Evolutionary conservation across 2,888 invertebrate species (phyloP).

Genomic region (Auanema freiburgensis): DNA sequence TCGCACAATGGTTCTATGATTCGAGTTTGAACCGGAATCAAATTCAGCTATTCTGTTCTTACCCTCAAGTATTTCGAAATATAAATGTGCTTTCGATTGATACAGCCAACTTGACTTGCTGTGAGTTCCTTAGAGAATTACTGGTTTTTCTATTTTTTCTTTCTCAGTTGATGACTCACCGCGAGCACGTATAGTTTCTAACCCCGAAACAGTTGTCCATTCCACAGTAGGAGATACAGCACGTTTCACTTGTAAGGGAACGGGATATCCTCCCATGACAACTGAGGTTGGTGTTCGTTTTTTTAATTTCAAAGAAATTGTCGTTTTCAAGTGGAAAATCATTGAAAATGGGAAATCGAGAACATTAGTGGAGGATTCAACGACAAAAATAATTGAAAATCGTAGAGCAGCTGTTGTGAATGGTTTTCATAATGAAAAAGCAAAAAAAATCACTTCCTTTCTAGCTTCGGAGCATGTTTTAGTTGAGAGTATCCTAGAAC

Average conservation of each 20-base stretch:
- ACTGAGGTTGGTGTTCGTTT: conserved; percentile 19
- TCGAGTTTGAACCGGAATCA: conserved; percentile 23
- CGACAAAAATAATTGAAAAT: conserved; percentile 30
- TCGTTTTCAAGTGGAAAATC: conserved; percentile 34
- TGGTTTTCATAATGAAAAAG: conserved; percentile 8
- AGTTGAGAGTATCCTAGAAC: conserved; percentile 27
- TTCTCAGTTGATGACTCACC: conserved; percentile 42
- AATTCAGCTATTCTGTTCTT: conserved; percentile 37
- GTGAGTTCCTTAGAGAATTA: conserved; percentile 16
- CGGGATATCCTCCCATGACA: conserved; percentile 35
- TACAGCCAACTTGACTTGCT: conserved; percentile 38
- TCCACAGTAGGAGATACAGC: conserved; percentile 28
- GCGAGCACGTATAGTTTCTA: conserved; percentile 36
- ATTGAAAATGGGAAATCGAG: conserved; percentile 39
- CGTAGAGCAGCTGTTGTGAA: conserved; percentile 32
- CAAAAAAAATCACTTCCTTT: neutral
- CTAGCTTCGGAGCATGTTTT: conserved; percentile 31
- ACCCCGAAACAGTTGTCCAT: conserved; percentile 26
- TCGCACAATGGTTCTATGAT: conserved; percentile 37
- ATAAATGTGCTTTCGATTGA: conserved; percentile 39
- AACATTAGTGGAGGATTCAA: conserved; percentile 27
- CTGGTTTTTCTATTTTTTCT: conserved; percentile 5
- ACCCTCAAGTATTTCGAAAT: conserved; percentile 32
- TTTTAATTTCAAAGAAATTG: neutral
- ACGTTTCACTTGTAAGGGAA: conserved; percentile 35